Conservation (phyloP, 2,113 vertebrate genomes). For the Oncorhynchus gorbuscha region DNA sequence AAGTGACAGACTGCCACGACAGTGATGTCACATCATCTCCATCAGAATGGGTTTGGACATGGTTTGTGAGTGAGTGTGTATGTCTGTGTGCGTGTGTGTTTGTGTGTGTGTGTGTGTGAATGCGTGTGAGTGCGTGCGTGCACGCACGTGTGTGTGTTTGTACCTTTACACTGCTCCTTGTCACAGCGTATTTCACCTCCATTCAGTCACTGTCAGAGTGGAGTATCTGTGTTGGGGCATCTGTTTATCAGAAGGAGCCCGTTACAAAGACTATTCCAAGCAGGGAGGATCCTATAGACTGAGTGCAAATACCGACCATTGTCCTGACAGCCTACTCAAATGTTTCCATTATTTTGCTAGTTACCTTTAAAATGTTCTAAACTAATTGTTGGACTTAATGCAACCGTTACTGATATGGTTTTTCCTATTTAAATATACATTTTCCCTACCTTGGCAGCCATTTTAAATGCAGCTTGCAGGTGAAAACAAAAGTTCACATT, state of each 20-base stretch:
- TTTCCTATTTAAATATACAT: no score
- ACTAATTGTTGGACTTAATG: no score
- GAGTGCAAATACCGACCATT: constrained; percentile 65
- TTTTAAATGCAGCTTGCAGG: no score
- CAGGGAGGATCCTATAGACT: constrained; percentile 39
- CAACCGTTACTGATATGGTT: no score
- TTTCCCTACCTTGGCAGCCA: no score
- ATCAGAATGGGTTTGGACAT: constrained; percentile 43
- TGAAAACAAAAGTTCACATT: no score
- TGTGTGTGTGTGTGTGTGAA: constrained; percentile 11
- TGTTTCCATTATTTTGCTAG: constrained; percentile 9
- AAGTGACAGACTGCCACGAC: constrained; percentile 59
- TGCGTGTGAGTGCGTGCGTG: constrained; percentile 25
- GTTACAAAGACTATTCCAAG: constrained; percentile 50
- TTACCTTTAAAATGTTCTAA: no score
- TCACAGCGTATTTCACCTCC: constrained; percentile 39
- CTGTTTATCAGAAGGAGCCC: constrained; percentile 26
- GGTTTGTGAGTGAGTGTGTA: constrained; percentile 11
- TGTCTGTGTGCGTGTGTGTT: background rate
- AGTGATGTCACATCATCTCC: constrained; percentile 53
- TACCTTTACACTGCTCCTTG: constrained; percentile 46
- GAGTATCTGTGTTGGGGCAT: constrained; percentile 8
- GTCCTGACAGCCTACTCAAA: constrained; percentile 53
- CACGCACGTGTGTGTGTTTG: constrained; percentile 31
- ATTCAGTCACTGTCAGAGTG: constrained; percentile 43